A percentile compares a stretch with the other conserved stretches of the same genome.
phyloP scores from a whole-genome alignment of 2,797 vertebrate species.

The Limosa lapponica region DNA sequence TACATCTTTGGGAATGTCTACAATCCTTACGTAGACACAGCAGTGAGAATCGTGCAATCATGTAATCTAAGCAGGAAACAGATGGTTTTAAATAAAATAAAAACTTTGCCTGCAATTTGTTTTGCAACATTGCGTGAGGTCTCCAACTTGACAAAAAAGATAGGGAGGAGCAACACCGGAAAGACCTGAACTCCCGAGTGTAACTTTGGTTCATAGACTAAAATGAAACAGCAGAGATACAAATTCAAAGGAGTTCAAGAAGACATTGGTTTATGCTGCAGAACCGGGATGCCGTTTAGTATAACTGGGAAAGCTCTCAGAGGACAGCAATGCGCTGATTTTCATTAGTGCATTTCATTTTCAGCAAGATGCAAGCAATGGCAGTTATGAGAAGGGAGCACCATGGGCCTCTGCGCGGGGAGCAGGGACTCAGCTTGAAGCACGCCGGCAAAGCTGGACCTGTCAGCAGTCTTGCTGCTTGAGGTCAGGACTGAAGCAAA shows the following conservation, averaged over 20 bases:
- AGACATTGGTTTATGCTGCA: background rate
- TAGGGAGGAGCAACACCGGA: background rate
- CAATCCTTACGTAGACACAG: constrained; percentile 21
- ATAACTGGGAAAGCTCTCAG: background rate
- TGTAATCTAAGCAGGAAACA: constrained; percentile 31
- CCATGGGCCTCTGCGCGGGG: accelerated
- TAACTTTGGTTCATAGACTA: background rate
- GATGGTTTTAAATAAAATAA: constrained; percentile 47
- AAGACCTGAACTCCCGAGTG: background rate
- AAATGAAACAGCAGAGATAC: background rate
- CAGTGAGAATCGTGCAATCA: background rate
- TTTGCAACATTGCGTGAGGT: background rate
- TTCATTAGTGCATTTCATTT: background rate
- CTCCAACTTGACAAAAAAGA: background rate
- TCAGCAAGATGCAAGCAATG: background rate
- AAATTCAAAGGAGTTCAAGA: background rate
- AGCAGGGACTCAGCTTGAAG: background rate
- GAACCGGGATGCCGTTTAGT: background rate
- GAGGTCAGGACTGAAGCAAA: background rate
- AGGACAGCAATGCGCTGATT: background rate
- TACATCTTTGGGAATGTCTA: constrained; percentile 24
- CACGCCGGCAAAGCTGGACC: background rate
- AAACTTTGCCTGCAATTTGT: background rate
- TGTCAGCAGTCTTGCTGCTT: background rate
- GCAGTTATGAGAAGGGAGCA: background rate